Conservation (phyloP, 2,888 invertebrate genomes). For the Endotricha flammealis region DNA sequence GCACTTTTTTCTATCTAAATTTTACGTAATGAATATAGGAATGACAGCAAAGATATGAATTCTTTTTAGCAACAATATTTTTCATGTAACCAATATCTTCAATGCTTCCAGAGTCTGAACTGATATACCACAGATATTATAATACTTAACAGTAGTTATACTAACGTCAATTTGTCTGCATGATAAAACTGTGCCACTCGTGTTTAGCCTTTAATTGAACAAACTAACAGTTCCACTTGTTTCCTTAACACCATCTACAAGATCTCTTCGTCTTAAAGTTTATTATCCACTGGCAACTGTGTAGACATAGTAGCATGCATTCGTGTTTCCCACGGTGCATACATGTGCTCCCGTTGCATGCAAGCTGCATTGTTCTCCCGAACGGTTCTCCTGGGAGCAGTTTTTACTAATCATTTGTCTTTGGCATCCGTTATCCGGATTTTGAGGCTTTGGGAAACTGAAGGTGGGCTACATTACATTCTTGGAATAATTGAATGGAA, state of each 20-base stretch:
- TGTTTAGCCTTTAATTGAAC: constrained; percentile 17
- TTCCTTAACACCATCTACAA: neutral
- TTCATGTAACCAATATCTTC: no score
- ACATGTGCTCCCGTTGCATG: neutral
- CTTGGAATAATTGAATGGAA: no score
- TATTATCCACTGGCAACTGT: neutral
- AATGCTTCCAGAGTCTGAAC: no score
- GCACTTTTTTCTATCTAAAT: no score
- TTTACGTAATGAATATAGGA: no score
- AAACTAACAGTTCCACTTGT: constrained; percentile 2
- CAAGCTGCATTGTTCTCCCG: neutral
- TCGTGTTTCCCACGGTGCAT: neutral
- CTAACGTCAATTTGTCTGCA: no score
- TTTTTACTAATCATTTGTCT: constrained; percentile 7
- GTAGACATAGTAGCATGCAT: neutral
- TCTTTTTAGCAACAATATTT: no score
- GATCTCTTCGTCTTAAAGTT: neutral
- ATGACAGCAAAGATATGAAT: no score
- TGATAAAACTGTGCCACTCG: neutral
- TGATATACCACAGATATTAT: no score
- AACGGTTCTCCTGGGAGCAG: neutral
- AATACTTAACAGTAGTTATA: no score
- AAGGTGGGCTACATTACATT: no score
- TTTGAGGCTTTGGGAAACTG: neutral
- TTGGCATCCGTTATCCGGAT: constrained; percentile 8